phyloP scores from a whole-genome alignment of 2,797 vertebrate species.

The Anniella stebbinsi region DNA sequence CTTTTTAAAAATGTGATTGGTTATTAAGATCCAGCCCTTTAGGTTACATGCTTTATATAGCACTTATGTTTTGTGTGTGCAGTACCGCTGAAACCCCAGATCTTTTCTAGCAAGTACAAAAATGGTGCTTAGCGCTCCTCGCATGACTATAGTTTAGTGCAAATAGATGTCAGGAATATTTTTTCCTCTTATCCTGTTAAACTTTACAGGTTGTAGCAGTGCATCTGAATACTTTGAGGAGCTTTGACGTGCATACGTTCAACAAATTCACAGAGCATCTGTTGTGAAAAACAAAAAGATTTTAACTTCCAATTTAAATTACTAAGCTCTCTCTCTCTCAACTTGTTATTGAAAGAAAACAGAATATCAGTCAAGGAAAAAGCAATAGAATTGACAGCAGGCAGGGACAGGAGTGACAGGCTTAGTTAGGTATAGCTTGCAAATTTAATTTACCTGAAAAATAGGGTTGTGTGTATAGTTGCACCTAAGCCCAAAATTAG shows the following conservation, averaged over 20 bases:
- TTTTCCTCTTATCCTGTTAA: conserved; percentile 74
- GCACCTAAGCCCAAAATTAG: conserved; percentile 1
- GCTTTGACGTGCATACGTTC: conserved; percentile 83
- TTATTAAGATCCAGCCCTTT: conserved; percentile 26
- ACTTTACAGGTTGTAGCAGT: conserved; percentile 80
- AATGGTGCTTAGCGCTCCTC: conserved; percentile 68
- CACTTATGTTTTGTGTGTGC: conserved; percentile 38
- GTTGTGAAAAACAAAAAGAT: conserved; percentile 84
- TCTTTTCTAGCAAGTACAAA: conserved; percentile 52
- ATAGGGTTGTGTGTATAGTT: conserved; percentile 2
- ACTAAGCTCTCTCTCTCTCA: conserved; percentile 60
- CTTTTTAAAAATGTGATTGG: neutral
- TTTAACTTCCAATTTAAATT: conserved; percentile 83
- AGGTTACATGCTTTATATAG: conserved; percentile 47
- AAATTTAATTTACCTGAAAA: conserved; percentile 26
- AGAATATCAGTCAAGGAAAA: conserved; percentile 51
- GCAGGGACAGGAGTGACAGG: conserved; percentile 33
- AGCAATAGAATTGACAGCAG: conserved; percentile 35
- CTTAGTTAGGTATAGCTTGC: conserved; percentile 4
- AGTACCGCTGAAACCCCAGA: conserved; percentile 40
- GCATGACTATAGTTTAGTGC: conserved; percentile 72
- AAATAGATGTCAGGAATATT: conserved; percentile 79
- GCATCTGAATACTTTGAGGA: conserved; percentile 81
- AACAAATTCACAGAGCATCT: conserved; percentile 85
- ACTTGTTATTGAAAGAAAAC: conserved; percentile 63